These are phyloP conservation scores for Peromyscus nudipes DNA, from an alignment of 2,797 vertebrate species.

Conservation along the genomic window DNA sequence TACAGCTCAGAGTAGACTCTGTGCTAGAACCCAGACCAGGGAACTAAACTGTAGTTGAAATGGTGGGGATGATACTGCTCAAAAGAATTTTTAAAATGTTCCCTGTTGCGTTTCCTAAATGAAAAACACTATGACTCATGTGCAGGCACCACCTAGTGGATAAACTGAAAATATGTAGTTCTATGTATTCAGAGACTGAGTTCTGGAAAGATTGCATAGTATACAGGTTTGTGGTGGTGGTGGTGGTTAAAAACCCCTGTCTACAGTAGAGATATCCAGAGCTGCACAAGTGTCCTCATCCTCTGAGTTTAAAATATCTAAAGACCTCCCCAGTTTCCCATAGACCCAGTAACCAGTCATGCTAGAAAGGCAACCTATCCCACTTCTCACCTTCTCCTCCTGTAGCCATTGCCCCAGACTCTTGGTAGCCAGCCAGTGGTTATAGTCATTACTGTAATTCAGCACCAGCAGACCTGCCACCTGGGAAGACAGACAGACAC, in stretches of 20 bases:
- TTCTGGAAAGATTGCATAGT: not conserved
- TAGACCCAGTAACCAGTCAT: not conserved
- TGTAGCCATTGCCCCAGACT: constrained; percentile 95
- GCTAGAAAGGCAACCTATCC: no score
- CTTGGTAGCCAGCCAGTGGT: constrained; percentile 96
- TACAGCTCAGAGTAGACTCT: not conserved
- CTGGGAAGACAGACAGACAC: constrained; percentile 84
- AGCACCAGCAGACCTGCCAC: constrained; percentile 95
- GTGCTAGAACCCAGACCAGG: not conserved
- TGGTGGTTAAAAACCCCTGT: not conserved
- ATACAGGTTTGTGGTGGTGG: not conserved
- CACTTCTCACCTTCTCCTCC: constrained; percentile 93
- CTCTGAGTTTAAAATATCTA: not conserved
- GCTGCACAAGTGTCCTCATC: not conserved
- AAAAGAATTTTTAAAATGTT: not conserved
- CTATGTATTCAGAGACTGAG: not conserved
- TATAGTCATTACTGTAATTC: constrained; percentile 95
- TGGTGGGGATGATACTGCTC: not conserved
- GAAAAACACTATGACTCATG: not conserved
- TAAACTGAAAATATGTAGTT: not conserved
- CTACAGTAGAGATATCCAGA: not conserved
- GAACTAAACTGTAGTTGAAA: not conserved
- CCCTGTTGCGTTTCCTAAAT: not conserved
- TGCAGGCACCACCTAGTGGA: constrained; percentile 68
- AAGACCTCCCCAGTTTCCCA: not conserved